Base-by-base conservation (phyloP, 2,797 vertebrate species). In the Pangasius krempfi region DNA sequence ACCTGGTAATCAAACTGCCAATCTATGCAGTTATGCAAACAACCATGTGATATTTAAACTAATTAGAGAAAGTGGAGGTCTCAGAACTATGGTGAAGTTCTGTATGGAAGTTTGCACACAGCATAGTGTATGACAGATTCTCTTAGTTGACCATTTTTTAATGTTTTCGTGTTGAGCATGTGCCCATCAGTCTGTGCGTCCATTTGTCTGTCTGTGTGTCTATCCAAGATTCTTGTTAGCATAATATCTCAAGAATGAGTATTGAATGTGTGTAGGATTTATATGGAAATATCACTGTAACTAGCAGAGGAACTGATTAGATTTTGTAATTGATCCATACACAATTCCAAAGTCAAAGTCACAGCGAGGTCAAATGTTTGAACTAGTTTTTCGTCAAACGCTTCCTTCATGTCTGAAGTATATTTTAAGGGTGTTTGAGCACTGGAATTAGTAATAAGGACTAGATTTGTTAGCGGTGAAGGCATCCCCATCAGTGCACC, bases 1-100 rank as follows among this genome's bases (percentile, higher is more conserved):
- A 64, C 4, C 22, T 83, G 80, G 37, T 81, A 81, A 81, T 82
- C 25, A 60, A 62, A 18, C 37, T 47, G 37, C 40, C 60, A 83
- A 18, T 27, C 37, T 44, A 25, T 62, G 25, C 80, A 82, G 22
- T 83, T 64, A 18, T 16, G 27, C 13, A 64, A 84, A 22, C 9
- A 13, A 1, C 5, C 16, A 52, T 47, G 56, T 82, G 80, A 82
- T 58, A 30, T 44, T 62, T 82, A 83, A 83, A 47, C 58, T 40
- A 64, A 81, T 83, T 83, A 27, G 56, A 1, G 20, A 44, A 6
- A 64, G 5, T n/a, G 18, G 52, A n/a, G 37, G 56, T 56, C 50
- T 33, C 52, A 33, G n/a, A 37, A 33, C 78, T 7, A 16, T 40
- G 18, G 14, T 79, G 47, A 27, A 79, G 50, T 22, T 79, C 76